A percentile compares a stretch with the other conserved stretches of the same genome.
These are phyloP conservation scores for Odontomyia ornata DNA, from an alignment of 2,888 invertebrate genomes.

Conservation along the genomic window DNA sequence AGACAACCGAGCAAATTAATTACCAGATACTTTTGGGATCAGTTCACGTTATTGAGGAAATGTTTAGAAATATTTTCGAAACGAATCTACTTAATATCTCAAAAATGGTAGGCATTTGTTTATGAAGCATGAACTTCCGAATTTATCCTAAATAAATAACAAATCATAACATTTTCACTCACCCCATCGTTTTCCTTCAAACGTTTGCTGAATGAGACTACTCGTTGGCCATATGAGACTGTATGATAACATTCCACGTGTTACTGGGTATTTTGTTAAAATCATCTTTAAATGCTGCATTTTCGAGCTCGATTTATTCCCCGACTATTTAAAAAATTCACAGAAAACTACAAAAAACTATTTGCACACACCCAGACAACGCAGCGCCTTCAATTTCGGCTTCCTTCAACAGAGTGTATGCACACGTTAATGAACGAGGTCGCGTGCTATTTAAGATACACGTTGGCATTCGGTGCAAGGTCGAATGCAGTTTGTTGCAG, in stretches of 20 bases:
- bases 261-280: slow-evolving; percentile 60
- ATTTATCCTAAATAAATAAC: too few species aligned
- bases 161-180: too few species aligned
- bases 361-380: background rate
- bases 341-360: too few species aligned
- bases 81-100: too few species aligned
- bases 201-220: slow-evolving; percentile 76
- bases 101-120: too few species aligned
- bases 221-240: slow-evolving; percentile 78
- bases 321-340: background rate
- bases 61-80: too few species aligned
- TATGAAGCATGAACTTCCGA: too few species aligned
- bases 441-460: background rate
- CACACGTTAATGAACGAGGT: slow-evolving; percentile 21
- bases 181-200: slow-evolving; percentile 72
- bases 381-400: background rate
- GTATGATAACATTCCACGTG: slow-evolving; percentile 75
- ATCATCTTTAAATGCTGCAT: slow-evolving; percentile 54
- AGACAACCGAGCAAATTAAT: too few species aligned
- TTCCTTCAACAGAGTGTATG: background rate
- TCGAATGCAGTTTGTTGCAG: background rate
- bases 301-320: background rate
- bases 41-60: too few species aligned
- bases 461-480: slow-evolving; percentile 10
- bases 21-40: too few species aligned